Conservation (phyloP, 30 jellyfish, hydroid and myxozoan genomes). For the Aurelia aurita complex sp. Pacific region DNA sequence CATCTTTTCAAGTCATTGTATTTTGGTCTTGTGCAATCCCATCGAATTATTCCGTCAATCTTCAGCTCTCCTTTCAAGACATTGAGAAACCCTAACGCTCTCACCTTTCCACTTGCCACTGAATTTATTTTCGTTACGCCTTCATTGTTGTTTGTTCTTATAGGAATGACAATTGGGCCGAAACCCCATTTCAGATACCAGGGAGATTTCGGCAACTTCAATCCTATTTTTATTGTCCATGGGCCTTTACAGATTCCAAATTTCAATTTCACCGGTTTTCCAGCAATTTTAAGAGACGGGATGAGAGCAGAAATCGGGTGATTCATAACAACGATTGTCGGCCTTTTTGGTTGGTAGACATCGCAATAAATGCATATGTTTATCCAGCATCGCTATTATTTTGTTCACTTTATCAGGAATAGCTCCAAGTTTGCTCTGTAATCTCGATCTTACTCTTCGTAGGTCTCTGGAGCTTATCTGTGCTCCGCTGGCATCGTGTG, state of each 20-base stretch:
- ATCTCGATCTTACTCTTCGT: constrained; percentile 18
- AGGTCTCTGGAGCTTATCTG: constrained; percentile 16
- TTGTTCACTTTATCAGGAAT: constrained; percentile 27
- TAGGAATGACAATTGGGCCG: constrained; percentile 68
- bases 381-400: constrained; percentile 39
- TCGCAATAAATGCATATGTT: constrained; percentile 34
- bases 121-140: constrained; percentile 70
- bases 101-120: constrained; percentile 39
- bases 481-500: not conserved
- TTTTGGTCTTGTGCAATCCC: constrained; percentile 77
- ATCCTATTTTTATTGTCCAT: constrained; percentile 64
- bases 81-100: constrained; percentile 33
- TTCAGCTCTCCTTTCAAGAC: constrained; percentile 48
- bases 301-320: constrained; percentile 50
- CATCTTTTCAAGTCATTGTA: constrained; percentile 27
- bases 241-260: constrained; percentile 70
- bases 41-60: constrained; percentile 57
- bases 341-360: constrained; percentile 55
- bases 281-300: constrained; percentile 52
- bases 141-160: constrained; percentile 26
- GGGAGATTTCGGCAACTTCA: constrained; percentile 60
- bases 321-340: constrained; percentile 37
- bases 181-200: constrained; percentile 69
- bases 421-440: constrained; percentile 10
- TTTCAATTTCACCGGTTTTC: constrained; percentile 32